Evolutionary conservation across 2,888 invertebrate genomes (phyloP), one percentile per base, ranked within the genome.

Genomic region (Actias luna): DNA sequence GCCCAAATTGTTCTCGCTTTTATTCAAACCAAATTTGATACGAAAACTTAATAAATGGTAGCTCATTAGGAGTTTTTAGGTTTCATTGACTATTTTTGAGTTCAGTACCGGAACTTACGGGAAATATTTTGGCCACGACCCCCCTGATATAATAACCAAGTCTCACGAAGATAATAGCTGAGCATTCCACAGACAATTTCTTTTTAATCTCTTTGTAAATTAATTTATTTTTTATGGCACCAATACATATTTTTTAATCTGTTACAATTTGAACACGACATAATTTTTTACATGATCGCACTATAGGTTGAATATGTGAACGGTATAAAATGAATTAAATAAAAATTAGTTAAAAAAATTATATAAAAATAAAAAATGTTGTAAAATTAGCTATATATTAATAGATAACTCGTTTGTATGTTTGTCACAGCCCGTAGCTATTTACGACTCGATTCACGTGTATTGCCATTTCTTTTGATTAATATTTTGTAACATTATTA

Each of bases 391-490:
- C 22, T 36, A 61, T 52, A 55, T 68, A 67, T 67, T 69, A 70
- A 70, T 71, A 67, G 67, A 67, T 55, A 66, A 58, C 59, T 55
- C 58, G 52, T 64, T 64, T 67, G 61, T 63, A 61, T 64, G 36
- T 66, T 63, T 64, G 63, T 63, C 64, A 64, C 46, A 67, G 63
- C 29, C 61, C 27, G 58, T 35, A 59, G 61, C 50, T 60, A 52
- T 60, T 12, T 50, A 50, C 27, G 14, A 36, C 27, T 35, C 39
- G 59, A 33, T 64, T 64, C 42, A 63, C 59, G 67, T 69, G 70
- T 69, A 68, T 68, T 68, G 67, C 65, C 61, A 66, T 67, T 66
- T 66, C 67, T 70, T 57, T 62, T 58, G 31, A 61, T 50, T 22
- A 52, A 60, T 18, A 33, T 27, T 52, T 58, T 64, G 66, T 63